These are phyloP conservation scores for Acrobasis suavella DNA, from an alignment of 2,888 invertebrate genomes.

Conservation along the genomic window DNA sequence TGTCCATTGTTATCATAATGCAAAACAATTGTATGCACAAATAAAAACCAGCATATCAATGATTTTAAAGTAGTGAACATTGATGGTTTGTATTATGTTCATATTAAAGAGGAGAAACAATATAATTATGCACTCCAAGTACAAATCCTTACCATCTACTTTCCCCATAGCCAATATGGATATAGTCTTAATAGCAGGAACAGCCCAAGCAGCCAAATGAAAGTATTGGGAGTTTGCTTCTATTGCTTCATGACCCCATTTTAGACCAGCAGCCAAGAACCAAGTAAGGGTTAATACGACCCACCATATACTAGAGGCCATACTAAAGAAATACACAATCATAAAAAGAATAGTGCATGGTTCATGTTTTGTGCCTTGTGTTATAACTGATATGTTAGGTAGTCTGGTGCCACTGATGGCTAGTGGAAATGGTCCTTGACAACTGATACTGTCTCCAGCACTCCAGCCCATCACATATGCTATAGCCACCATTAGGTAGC, in stretches of 20 bases:
- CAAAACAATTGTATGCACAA: too few species aligned
- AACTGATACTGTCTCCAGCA: constrained; percentile 91
- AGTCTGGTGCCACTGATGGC: constrained; percentile 86
- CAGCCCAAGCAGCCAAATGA: constrained; percentile 98
- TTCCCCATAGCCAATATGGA: constrained; percentile 97
- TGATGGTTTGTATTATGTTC: too few species aligned
- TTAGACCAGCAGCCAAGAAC: constrained; percentile 97
- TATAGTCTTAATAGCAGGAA: constrained; percentile 97
- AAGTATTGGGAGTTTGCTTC: constrained; percentile 98
- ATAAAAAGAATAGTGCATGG: constrained; percentile 96
- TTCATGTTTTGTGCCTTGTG: constrained; percentile 93
- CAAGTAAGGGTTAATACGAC: constrained; percentile 97
- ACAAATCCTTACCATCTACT: constrained; percentile 91
- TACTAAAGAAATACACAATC: constrained; percentile 97
- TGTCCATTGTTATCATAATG: too few species aligned
- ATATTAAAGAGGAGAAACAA: too few species aligned
- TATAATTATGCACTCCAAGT: not conserved
- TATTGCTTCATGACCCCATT: constrained; percentile 99
- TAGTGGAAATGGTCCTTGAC: constrained; percentile 90
- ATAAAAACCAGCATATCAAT: too few species aligned
- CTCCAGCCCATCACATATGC: constrained; percentile 94
- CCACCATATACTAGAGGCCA: constrained; percentile 99
- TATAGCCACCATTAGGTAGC: constrained; percentile 96
- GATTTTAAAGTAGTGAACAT: too few species aligned
- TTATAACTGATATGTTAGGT: constrained; percentile 91